phyloP scores from a whole-genome alignment of 2,888 invertebrate genomes.

The Bugula neritina region DNA sequence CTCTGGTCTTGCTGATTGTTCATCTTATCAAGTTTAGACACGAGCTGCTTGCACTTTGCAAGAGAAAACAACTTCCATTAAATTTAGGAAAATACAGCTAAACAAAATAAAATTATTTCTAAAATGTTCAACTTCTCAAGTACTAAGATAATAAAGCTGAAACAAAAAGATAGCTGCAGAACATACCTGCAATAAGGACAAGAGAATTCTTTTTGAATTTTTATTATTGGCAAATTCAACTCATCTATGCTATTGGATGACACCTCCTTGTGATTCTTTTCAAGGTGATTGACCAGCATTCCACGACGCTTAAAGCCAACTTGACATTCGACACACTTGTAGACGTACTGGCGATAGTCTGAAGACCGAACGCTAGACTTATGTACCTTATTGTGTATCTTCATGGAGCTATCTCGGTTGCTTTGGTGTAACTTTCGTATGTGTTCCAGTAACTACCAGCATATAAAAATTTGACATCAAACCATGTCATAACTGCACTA shows the following conservation, averaged over 20 bases:
- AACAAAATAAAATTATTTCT: too few relatives aligned
- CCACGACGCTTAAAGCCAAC: constrained; percentile 76
- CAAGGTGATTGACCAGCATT: constrained; percentile 78
- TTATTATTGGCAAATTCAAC: constrained; percentile 70
- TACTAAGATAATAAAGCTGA: too few relatives aligned
- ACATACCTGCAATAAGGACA: constrained; percentile 71
- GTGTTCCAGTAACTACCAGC: not conserved
- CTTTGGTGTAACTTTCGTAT: not conserved
- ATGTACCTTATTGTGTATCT: not conserved
- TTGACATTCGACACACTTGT: constrained; percentile 70
- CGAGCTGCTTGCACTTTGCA: too few relatives aligned
- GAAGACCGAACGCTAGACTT: constrained; percentile 59
- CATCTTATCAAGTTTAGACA: too few relatives aligned
- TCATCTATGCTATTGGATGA: constrained; percentile 63
- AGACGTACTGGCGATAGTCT: constrained; percentile 68
- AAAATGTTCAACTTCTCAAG: too few relatives aligned
- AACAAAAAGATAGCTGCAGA: too few relatives aligned
- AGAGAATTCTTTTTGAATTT: constrained; percentile 71
- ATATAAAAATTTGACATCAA: not conserved
- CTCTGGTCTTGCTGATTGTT: too few relatives aligned
- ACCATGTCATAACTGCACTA: too few relatives aligned
- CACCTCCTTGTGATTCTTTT: constrained; percentile 64
- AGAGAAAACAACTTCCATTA: too few relatives aligned
- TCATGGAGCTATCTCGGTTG: not conserved
- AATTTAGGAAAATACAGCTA: too few relatives aligned